Evolutionary conservation across 2,797 vertebrate species (phyloP).

Genomic region (Cyclura pinguis): DNA sequence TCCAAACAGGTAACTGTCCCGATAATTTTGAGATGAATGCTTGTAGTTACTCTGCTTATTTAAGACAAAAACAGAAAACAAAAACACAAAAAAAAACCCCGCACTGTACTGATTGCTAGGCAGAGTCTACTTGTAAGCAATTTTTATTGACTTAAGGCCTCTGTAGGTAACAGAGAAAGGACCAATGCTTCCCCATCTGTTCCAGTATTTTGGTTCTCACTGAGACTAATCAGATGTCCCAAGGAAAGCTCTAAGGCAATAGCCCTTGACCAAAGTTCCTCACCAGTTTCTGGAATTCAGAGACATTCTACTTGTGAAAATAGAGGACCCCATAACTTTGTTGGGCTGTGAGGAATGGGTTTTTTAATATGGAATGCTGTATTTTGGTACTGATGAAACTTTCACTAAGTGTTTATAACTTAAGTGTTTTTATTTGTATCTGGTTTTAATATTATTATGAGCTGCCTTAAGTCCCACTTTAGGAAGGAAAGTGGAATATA

Average conservation of each 20-base stretch:
- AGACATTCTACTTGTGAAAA: background rate
- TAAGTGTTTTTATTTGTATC: too few species aligned
- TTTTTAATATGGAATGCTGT: too few species aligned
- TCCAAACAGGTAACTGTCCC: too few species aligned
- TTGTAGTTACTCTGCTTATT: background rate
- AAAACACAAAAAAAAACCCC: too few species aligned
- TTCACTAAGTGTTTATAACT: too few species aligned
- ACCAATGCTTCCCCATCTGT: background rate
- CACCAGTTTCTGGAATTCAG: background rate
- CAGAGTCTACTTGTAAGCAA: background rate
- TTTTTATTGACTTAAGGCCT: background rate
- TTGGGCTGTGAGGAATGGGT: too few species aligned
- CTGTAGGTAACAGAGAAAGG: background rate
- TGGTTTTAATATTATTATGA: too few species aligned
- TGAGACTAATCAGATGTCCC: background rate
- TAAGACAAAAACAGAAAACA: too few species aligned
- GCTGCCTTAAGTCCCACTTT: too few species aligned
- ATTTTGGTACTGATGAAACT: too few species aligned
- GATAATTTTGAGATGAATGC: background rate
- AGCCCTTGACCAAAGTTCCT: background rate
- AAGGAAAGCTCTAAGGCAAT: background rate
- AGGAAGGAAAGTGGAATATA: too few species aligned
- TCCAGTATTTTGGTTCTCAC: background rate
- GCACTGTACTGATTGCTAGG: background rate
- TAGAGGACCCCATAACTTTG: background rate